Evolutionary conservation across 2,113 vertebrate genomes (phyloP), one percentile per base, ranked within the genome.

Genomic region (Indri indri): DNA sequence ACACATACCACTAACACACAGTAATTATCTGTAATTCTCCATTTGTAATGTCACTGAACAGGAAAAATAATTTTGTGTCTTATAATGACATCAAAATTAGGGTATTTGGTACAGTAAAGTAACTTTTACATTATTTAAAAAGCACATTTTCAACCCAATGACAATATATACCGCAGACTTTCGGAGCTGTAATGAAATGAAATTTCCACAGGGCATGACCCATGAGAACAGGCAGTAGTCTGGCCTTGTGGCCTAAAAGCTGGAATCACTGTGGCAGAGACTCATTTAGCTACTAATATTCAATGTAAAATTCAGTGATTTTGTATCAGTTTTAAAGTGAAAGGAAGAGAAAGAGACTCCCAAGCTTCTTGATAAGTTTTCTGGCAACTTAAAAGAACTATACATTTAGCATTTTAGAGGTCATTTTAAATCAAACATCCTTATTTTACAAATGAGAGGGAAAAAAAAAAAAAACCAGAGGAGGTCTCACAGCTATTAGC

Each of bases 31-130:
- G 0, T 70, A 2, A 97, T 97, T 96, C 96, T 98, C 92, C 94
- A 95, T 90, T 93, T 76, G 57, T 54, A 83, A 97, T 98, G 97
- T 97, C 84, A 92, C 83, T 94, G 92, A 97, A 97, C n/a, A 85
- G 25, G 63, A 59, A 92, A 79, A 89, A 94, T 27, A 65, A 96
- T 47, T 47, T 54, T 59, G 42, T 88, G 40, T 90, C 83, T 83
- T 16, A 94, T 54, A 88, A 70, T 88, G 93, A 89, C 42, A 59
- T 71, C 52, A 37, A 95, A 96, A 96, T 94, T 65, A 96, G 83
- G 82, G 90, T 59, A 34, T 97, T 84, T 54, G 86, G 76, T 93
- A 66, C 47, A 77, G 5, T 42, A 52, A 54, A 66, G 45, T 37
- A 80, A 91, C 23, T 6, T 25, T 52, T 32, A 74, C 0, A 81